Evolutionary conservation across 2,888 invertebrate genomes (phyloP), one percentile per base, ranked within the genome.

Genomic region (Drosophila imparisetae): DNA sequence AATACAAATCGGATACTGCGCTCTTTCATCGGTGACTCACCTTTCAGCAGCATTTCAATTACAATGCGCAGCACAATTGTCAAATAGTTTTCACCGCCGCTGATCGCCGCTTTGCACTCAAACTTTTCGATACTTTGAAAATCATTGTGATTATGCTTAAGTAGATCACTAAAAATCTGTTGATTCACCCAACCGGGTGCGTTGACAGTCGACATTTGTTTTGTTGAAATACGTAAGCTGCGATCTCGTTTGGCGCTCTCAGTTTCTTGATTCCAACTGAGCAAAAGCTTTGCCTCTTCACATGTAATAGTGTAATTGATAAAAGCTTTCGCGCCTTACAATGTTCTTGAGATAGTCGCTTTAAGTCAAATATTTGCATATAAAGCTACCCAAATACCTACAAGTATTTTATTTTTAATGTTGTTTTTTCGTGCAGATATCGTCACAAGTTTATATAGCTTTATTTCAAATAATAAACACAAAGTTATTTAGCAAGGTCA

Each of bases 71-170:
- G 67, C 70, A 92, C 90, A 58, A 82, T 70, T 4, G 92, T 90
- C 24, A 83, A 65, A 70, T 87, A 92, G 40, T 92, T 92, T 74
- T 92, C 92, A 5, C 91, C 92, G 1, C 79, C 73, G 10, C 73
- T 81, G 38, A 86, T 84, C 5, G 91, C 91, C 2, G 86, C 68
- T 1, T 59, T 68, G 3, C 76, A 68, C 4, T 45, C 71, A 24
- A 89, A 91, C 11, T 76, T 68, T n/a, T 68, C 15, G 4, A 91
- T 87, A 6, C 66, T 58, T 29, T 77, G 61, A 36, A 88, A 86
- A 29, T 86, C 65, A 1, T 48, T 21, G 18, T 66, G 59, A 32
- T 79, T 67, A 4, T 72, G 63, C 30, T 79, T 70, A 8, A 91
- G 62, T 36, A 90, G 61, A 1, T 50, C 64, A 13, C 65, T 55